Base-by-base conservation (phyloP, 2,797 vertebrate genomes). In the Syngnathus rostellatus region DNA sequence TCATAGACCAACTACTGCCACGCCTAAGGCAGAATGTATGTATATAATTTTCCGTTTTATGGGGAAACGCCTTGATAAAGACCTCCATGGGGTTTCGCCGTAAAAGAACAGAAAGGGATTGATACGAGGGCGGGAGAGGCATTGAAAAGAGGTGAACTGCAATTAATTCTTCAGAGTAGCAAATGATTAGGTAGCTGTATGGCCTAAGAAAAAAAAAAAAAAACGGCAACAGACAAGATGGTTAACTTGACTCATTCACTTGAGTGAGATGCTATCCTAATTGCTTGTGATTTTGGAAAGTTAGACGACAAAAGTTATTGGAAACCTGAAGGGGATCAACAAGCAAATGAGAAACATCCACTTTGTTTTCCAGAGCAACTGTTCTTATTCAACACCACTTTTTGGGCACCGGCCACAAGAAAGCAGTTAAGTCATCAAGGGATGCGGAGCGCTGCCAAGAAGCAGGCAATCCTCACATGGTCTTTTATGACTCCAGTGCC, bases 401-500 rank as follows among this genome's bases (percentile, higher is more conserved):
- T 45, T 62, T n/a, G 73, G 77, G 63, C 68, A 70, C 69, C 71
- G 73, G 62, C 75, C 75, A 79, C 80, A 77, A 78, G 73, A 84
- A 83, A 81, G 76, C 76, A 76, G 67, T 85, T 68, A 81, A 84
- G 72, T 77, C 72, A 81, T 85, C 74, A 85, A 84, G 82, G 77
- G 69, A 74, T 66, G 43, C 57, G 72, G 73, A 69, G 77, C 65
- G 70, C 74, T 86, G 84, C 80, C 83, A 86, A 86, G 70, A 86
- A 81, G 79, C 73, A 77, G 72, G 78, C 70, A 73, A 79, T 83
- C 74, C 77, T 85, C 80, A 72, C 70, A 72, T 77, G 78, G 70
- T 74, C 63, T 79, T 65, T 90, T 87, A 89, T 81, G 80, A 85
- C 83, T 67, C 62, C 67, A 66, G 46, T 86, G 82, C 84, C 79